These are phyloP conservation scores for Dicyrtoma fusca DNA, from an alignment of 2,888 invertebrate species.

Conservation along the genomic window DNA sequence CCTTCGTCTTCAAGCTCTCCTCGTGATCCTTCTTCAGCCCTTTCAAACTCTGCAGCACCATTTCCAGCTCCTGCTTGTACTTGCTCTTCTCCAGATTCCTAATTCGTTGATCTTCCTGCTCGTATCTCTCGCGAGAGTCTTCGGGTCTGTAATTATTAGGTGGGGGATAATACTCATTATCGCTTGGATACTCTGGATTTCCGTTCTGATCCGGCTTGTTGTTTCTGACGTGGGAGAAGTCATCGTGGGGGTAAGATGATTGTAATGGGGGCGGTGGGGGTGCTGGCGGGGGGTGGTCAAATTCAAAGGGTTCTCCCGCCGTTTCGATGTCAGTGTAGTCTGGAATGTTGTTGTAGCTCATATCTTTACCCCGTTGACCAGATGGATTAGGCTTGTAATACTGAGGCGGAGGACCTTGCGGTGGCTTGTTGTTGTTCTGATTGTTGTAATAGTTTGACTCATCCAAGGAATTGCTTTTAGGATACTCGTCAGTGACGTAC, in stretches of 20 bases:
- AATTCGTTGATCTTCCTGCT: not conserved
- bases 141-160: no score
- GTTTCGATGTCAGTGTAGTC: not conserved
- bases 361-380: not conserved
- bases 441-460: not conserved
- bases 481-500: not conserved
- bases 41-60: not conserved
- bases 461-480: not conserved
- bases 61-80: no score
- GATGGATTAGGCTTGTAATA: not conserved
- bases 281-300: no score
- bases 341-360: not conserved
- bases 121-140: no score
- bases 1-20: not conserved
- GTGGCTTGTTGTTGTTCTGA: not conserved
- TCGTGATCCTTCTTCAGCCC: not conserved
- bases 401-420: no score
- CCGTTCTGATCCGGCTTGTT: no score
- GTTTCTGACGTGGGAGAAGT: no score
- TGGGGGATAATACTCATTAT: no score
- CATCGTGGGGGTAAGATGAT: not conserved
- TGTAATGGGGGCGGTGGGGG: not conserved
- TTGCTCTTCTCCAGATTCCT: not conserved
- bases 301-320: slow-evolving; percentile 5
- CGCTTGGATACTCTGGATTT: no score